A percentile compares a stretch with the other conserved stretches of the same genome.
These are phyloP conservation scores for Calycopis cecrops DNA, from an alignment of 1,140 invertebrate species.

Conservation along the genomic window DNA sequence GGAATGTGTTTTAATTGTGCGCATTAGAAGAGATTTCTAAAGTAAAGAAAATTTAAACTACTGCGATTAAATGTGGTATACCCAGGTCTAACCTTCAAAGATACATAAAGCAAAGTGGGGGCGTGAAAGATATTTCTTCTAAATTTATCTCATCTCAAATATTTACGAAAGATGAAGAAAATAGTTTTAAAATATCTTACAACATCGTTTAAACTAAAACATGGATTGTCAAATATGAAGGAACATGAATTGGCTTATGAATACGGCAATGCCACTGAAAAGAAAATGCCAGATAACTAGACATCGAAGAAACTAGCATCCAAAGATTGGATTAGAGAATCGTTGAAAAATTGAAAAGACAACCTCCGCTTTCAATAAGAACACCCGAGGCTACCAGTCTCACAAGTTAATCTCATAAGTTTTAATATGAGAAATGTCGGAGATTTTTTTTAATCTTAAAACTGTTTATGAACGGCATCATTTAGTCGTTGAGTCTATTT, in stretches of 20 bases:
- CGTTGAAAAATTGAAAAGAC: conserved; percentile 38
- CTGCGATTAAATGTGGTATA: conserved; percentile 27
- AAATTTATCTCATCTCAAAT: conserved; percentile 26
- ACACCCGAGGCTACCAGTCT: conserved; percentile 40
- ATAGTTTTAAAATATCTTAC: conserved; percentile 27
- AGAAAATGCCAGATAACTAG: conserved; percentile 29
- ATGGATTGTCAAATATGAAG: conserved; percentile 26
- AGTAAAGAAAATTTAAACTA: conserved; percentile 22
- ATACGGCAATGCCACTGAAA: conserved; percentile 25
- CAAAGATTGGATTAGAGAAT: conserved; percentile 42
- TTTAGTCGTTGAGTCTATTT: conserved; percentile 28
- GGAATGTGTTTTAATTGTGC: conserved; percentile 16
- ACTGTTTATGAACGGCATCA: conserved; percentile 21
- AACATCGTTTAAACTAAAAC: conserved; percentile 26
- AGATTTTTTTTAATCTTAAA: conserved; percentile 33
- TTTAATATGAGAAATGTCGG: conserved; percentile 44
- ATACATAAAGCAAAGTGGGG: conserved; percentile 25
- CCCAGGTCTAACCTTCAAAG: conserved; percentile 26
- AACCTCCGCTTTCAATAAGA: conserved; percentile 31
- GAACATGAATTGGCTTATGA: conserved; percentile 29
- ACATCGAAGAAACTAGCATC: conserved; percentile 35
- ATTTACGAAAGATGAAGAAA: conserved; percentile 30
- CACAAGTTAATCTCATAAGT: conserved; percentile 26
- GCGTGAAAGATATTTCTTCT: conserved; percentile 25
- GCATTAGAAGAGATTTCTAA: conserved; percentile 25